Base-by-base conservation (phyloP, 2,888 invertebrate species). In the Diloba caeruleocephala region DNA sequence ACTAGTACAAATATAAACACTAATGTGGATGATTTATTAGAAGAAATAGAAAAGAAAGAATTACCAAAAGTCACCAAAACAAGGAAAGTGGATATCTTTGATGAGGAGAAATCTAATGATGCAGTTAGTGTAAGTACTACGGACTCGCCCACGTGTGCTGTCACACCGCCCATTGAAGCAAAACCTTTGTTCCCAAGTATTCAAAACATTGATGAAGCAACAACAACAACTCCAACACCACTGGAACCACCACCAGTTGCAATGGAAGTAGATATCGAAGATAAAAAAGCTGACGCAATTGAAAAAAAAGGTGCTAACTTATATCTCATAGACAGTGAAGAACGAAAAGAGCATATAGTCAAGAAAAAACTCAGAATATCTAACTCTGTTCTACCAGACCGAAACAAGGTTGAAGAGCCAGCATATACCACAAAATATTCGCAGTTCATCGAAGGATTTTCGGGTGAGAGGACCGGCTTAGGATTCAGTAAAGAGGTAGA, bases 391-490 rank as follows among this genome's bases (percentile, higher is more conserved):
- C 61, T 93, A 33, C 89, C 89, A 1, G 88, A 83, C 1, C 75
- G 85, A 2, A 90, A 87, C 51, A 85, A 79, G 33, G 57, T 54
- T 0, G 88, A 88, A 60, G 71, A 79, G 2, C 84, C 89, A 0
- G 64, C 80, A 0, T 94, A 94, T 37, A 94, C 93, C 0, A 94
- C 92, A 0, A 92, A 93, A 56, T 94, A 94, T 74, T 87, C 91
- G 0, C 87, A 92, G 32, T 85, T 82, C 46, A 88, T 93, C 10
- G 94, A 94, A 69, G 90, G 89, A 0, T 89, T 90, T 56, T 86
- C 88, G 0, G 83, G 77, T n/a, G 93, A 92, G 59, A 79, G 94
- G 28, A 89, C 91, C 2, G 94, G 94, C 0, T 76, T 94, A 63
- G 94, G 94, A 0, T 94, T 94, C 38, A 85, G 75, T 52, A 82